Percentiles rank a stretch among this genome's conserved stretches.
Evolutionary conservation across 2,888 invertebrate genomes (phyloP).

Genomic region (Aplocera efformata): DNA sequence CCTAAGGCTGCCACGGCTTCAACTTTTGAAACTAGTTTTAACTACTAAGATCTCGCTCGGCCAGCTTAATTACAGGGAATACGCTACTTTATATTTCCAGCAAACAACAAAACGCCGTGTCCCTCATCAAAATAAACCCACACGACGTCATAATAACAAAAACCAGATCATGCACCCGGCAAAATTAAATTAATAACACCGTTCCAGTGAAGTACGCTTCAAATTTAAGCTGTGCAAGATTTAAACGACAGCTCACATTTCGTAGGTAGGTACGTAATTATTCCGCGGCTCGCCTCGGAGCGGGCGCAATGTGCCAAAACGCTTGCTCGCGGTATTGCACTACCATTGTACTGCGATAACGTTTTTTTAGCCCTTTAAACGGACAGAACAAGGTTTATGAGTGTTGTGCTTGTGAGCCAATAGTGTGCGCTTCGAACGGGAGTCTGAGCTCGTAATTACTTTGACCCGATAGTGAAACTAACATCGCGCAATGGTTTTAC

Average conservation of each 20-base stretch:
- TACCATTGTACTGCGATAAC: slow-evolving; percentile 45
- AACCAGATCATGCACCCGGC: slow-evolving; percentile 40
- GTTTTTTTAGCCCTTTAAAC: slow-evolving; percentile 26
- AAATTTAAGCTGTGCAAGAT: slow-evolving; percentile 75
- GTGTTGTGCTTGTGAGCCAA: slow-evolving; percentile 28
- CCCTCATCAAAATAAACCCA: slow-evolving; percentile 3
- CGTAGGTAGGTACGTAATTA: slow-evolving; percentile 69
- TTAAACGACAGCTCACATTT: slow-evolving; percentile 74
- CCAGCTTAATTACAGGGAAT: too few relatives aligned
- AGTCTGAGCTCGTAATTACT: slow-evolving; percentile 21
- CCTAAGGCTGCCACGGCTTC: too few relatives aligned
- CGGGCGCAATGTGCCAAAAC: slow-evolving; percentile 76
- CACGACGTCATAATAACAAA: slow-evolving; percentile 14
- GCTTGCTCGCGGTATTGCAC: slow-evolving; percentile 66
- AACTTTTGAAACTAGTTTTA: too few relatives aligned
- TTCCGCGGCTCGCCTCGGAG: slow-evolving; percentile 58
- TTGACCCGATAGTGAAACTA: slow-evolving; percentile 8
- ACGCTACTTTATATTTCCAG: too few relatives aligned
- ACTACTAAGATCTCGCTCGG: too few relatives aligned
- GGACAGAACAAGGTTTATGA: slow-evolving; percentile 26
- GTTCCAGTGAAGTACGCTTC: slow-evolving; percentile 61
- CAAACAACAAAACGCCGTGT: slow-evolving; percentile 1
- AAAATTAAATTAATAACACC: slow-evolving; percentile 68
- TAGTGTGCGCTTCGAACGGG: slow-evolving; percentile 19
- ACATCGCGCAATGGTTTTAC: not conserved